Evolutionary conservation across 2,113 vertebrate genomes (phyloP), one percentile per base, ranked within the genome.

Genomic region (Brachirus orientalis): DNA sequence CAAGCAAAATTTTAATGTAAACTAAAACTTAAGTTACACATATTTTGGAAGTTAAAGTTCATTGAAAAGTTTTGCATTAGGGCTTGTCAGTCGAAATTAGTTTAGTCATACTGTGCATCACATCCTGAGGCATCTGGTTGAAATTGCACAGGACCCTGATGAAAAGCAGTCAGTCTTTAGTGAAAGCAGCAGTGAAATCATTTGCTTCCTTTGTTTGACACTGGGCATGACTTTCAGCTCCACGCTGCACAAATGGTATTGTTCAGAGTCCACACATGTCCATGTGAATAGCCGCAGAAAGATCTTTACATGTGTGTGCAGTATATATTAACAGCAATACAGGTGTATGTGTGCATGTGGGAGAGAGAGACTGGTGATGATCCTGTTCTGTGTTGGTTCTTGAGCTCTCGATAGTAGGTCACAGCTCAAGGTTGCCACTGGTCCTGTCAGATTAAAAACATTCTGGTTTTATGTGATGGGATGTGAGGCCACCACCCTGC

Each of bases 371-470:
- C 37, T 28, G 20, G 12, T 65, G 33, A 48, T 51, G 35, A 57
- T 75, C 53, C 66, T 50, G 59, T 44, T 79, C 62, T 61, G 22
- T 76, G 71, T 75, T 78, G 68, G 79, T 88, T 79, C 71, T 64
- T 82, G 37, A 62, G 57, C 52, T 63, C 69, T 66, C 67, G 41
- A 73, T 63, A 68, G 52, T 16, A 64, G 83, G 77, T 82, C 77
- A 73, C 55, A 72, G 79, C 69, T 87, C 83, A 85, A 84, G 86
- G 79, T 61, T 63, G 74, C 43, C 7, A 20, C 12, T 60, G 52
- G 19, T 64, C 80, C 65, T 65, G 36, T 59, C 73, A 82, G 58
- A 73, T 66, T 63, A 75, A 43, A 56, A 69, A 56, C 43, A 17
- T 22, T 73, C 64, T 61, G 62, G 46, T 66, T 71, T 65, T 63